Conservation (phyloP, 23 tunicate genomes). For the Halocynthia aurantium region DNA sequence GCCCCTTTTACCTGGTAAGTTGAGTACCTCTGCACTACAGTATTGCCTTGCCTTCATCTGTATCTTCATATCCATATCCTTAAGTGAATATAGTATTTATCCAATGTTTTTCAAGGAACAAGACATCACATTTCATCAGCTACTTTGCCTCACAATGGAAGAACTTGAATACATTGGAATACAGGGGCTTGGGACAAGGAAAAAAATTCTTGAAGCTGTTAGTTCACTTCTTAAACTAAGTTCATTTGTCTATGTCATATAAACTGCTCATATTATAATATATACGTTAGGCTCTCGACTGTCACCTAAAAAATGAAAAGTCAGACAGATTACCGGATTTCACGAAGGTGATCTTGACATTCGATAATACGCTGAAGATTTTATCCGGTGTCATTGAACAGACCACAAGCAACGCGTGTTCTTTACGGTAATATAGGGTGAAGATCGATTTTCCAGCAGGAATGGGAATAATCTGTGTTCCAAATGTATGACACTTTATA, state of each 20-base stretch:
- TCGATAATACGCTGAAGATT: neutral
- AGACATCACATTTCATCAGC: conserved; percentile 64
- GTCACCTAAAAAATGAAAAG: conserved; percentile 8
- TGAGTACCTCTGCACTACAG: neutral
- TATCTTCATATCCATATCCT: neutral
- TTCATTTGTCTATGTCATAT: neutral
- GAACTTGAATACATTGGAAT: conserved; percentile 63
- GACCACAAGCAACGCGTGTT: conserved; percentile 1
- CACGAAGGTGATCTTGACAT: conserved; percentile 6
- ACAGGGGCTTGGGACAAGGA: conserved; percentile 51
- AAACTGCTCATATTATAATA: neutral
- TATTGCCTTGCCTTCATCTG: neutral
- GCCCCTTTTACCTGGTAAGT: too few relatives aligned
- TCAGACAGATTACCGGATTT: conserved; percentile 7
- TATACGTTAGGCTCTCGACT: neutral
- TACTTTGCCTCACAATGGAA: conserved; percentile 50
- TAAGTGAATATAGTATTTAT: neutral
- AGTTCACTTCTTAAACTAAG: neutral
- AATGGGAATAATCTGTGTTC: too few relatives aligned
- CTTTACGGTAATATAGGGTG: neutral
- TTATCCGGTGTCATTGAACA: conserved; percentile 16
- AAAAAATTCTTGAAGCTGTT: conserved; percentile 70
- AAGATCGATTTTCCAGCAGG: too few relatives aligned
- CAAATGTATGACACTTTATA: too few relatives aligned
- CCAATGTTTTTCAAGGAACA: conserved; percentile 38